Percentiles rank a stretch among this genome's conserved stretches.
These are phyloP conservation scores for Natrix natrix DNA, from an alignment of 2,797 vertebrate species.

Conservation along the genomic window DNA sequence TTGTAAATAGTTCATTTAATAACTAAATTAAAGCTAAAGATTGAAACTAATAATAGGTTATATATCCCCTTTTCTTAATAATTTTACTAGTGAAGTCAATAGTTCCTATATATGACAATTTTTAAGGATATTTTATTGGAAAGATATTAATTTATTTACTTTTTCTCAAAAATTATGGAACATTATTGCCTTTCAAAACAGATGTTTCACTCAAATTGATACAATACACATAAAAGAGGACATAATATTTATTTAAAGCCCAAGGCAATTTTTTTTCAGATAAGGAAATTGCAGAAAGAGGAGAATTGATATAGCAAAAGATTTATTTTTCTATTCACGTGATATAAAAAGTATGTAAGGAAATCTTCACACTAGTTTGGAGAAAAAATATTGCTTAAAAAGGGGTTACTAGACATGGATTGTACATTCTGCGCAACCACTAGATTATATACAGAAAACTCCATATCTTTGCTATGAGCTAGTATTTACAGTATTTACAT, in stretches of 20 bases:
- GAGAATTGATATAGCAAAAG: neutral
- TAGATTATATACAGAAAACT: neutral
- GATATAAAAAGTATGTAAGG: neutral
- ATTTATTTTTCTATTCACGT: neutral
- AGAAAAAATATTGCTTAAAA: neutral
- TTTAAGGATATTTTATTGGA: neutral
- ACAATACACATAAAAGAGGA: neutral
- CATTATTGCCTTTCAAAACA: neutral
- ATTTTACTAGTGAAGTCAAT: neutral
- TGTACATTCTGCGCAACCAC: neutral
- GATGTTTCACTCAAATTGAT: neutral
- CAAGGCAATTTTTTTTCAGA: neutral
- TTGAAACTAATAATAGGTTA: neutral
- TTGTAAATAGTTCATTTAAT: neutral
- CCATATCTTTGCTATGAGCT: neutral
- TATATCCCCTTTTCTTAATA: neutral
- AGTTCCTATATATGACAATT: neutral
- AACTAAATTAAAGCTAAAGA: neutral
- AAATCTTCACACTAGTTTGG: neutral
- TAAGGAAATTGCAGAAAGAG: neutral
- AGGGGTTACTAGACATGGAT: neutral
- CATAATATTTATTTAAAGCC: neutral
- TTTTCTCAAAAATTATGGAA: neutral
- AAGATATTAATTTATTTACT: neutral
- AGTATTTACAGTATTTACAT: neutral